Percentiles rank a stretch among this genome's conserved stretches.
phyloP scores from a whole-genome alignment of 2,113 vertebrate species.

The Thryonomys swinderianus region DNA sequence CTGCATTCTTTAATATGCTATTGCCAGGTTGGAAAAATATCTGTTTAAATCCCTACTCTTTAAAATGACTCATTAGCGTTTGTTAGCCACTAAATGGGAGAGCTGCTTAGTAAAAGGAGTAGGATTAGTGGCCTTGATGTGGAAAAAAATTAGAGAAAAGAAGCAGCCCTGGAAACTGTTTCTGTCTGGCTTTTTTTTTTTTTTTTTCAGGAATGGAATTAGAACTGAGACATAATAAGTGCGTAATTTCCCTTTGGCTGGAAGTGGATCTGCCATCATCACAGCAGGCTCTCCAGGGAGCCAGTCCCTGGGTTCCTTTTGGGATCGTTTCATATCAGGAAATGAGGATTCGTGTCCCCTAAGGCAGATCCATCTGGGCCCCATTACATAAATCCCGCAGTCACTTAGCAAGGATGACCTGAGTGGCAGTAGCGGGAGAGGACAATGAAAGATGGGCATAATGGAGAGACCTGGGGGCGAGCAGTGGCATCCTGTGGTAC shows the following conservation, averaged over 20 bases:
- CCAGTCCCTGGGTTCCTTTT: background rate
- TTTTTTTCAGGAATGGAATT: conserved; percentile 57
- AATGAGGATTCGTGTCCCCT: background rate
- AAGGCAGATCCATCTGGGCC: background rate
- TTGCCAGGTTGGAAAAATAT: background rate
- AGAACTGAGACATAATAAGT: background rate
- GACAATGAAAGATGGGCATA: background rate
- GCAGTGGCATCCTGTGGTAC: too few species aligned
- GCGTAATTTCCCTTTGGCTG: conserved; percentile 29
- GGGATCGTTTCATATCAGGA: background rate
- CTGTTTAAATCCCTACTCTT: background rate
- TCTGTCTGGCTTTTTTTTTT: conserved; percentile 47
- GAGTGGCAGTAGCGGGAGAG: fast-evolving
- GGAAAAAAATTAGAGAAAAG: background rate
- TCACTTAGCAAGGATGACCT: background rate
- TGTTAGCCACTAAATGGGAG: background rate
- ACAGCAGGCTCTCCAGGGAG: background rate
- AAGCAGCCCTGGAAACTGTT: background rate
- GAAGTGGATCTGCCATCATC: background rate
- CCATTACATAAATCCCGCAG: background rate
- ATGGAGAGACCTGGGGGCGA: background rate
- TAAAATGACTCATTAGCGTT: background rate
- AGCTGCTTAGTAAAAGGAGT: background rate
- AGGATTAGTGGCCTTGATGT: background rate
- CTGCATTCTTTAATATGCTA: background rate